These are phyloP conservation scores for Conops quadrifasciatus DNA, from an alignment of 2,888 invertebrate genomes.

Conservation along the genomic window DNA sequence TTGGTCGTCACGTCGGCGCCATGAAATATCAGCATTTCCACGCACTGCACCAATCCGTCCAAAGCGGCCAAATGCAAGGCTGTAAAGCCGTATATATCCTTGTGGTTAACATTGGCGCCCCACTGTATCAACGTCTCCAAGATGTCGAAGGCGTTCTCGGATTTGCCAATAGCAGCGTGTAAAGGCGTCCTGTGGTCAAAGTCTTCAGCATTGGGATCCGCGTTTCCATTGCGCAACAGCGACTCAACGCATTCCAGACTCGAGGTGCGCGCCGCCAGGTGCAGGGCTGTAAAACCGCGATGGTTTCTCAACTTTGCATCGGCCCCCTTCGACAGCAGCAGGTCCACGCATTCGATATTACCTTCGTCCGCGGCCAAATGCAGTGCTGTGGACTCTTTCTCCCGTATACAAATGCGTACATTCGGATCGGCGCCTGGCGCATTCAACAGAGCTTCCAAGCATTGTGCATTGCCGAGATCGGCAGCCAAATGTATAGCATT, in stretches of 20 bases:
- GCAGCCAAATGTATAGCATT: constrained; percentile 84
- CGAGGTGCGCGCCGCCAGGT: constrained; percentile 82
- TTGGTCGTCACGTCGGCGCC: constrained; percentile 90
- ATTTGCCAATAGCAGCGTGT: constrained; percentile 86
- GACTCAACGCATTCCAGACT: constrained; percentile 84
- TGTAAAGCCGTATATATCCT: constrained; percentile 86
- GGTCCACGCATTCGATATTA: constrained; percentile 80
- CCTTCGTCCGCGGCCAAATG: constrained; percentile 91
- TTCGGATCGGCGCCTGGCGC: constrained; percentile 77
- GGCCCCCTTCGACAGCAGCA: constrained; percentile 78
- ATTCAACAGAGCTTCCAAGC: constrained; percentile 78
- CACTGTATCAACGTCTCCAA: constrained; percentile 80
- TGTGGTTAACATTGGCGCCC: constrained; percentile 83
- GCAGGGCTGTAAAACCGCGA: constrained; percentile 84
- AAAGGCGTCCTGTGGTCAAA: constrained; percentile 82
- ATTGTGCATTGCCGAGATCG: constrained; percentile 80
- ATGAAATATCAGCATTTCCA: constrained; percentile 82
- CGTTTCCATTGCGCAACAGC: constrained; percentile 76
- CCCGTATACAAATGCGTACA: constrained; percentile 73
- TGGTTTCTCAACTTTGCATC: constrained; percentile 79
- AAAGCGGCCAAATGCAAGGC: constrained; percentile 86
- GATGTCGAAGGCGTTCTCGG: constrained; percentile 81
- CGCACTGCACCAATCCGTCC: constrained; percentile 85
- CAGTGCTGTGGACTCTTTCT: constrained; percentile 79
- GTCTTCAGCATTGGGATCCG: constrained; percentile 82